Base-by-base conservation (phyloP, 2,113 vertebrate species). In the Seriola quinqueradiata region DNA sequence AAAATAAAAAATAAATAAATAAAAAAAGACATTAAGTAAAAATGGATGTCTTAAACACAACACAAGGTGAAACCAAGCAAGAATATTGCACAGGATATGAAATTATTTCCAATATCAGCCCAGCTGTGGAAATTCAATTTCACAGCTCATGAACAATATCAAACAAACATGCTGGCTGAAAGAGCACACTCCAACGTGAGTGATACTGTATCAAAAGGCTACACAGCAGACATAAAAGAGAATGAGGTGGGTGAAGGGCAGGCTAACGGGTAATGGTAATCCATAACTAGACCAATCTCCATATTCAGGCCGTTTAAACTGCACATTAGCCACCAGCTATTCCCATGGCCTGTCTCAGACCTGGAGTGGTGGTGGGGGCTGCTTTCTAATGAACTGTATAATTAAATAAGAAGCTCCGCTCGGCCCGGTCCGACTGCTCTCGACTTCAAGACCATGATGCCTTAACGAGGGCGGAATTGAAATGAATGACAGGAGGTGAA, bases 131-230 rank as follows among this genome's bases (percentile, higher is more conserved):
- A 90, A 94, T 92, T 91, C 91, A 94, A 93, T 94, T 94, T 94
- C 92, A 94, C 93, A 94, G 90, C 89, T 91, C 87, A 57, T 93
- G 93, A 94, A 90, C 92, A 91, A 92, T 91, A 93, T 92, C 83
- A 93, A 92, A 93, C 93, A 94, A 92, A 92, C 90, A 93, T 1
- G 68, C 55, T 16, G 85, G 82, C 85, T 86, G 80, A 90, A 82
- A 70, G 87, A 77, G 71, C 87, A 73, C 84, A 79, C 87, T 90
- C 87, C 82, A 69, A 68, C 77, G 52, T 54, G 85, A 92, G 83
- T 77, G 90, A 90, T 83, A 71, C 86, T 75, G 90, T 59, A 90
- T 84, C 77, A 84, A 90, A 89, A 84, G 87, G 82, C 81, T 79
- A 77, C 86, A 83, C 80, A 16, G 75, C 76, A 63, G 73, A 90